Evolutionary conservation across 2,888 invertebrate genomes (phyloP).

Genomic region (Lycia hirtaria): DNA sequence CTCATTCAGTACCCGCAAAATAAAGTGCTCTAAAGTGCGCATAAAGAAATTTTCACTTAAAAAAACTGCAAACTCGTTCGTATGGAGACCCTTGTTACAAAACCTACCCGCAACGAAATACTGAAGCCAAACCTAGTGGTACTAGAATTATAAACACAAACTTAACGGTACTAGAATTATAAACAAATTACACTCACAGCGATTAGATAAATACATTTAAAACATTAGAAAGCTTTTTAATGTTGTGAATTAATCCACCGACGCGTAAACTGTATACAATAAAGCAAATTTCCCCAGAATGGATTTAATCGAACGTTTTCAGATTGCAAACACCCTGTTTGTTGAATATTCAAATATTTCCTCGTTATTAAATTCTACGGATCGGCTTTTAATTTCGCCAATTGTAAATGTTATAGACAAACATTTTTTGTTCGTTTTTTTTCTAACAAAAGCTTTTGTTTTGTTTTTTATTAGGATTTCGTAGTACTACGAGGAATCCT

Average conservation of each 20-base stretch:
- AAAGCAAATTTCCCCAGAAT: conserved; percentile 25
- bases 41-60: too few relatives aligned
- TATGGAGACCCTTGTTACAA: too few relatives aligned
- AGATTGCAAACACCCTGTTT: conserved; percentile 46
- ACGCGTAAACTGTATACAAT: conserved; percentile 13
- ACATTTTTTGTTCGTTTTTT: conserved; percentile 32
- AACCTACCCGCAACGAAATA: too few relatives aligned
- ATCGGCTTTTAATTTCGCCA: conserved; percentile 52
- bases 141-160: too few relatives aligned
- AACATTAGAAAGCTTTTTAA: conserved; percentile 1
- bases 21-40: too few relatives aligned
- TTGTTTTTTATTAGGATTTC: conserved; percentile 16
- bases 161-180: too few relatives aligned
- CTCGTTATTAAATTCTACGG: conserved; percentile 54
- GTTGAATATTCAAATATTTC: conserved; percentile 58
- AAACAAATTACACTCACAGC: background rate
- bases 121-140: too few relatives aligned
- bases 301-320: conserved; percentile 52
- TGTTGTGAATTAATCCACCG: background rate
- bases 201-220: background rate
- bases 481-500: too few relatives aligned
- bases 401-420: conserved; percentile 36
- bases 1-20: too few relatives aligned
- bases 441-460: conserved; percentile 17
- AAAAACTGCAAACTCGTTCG: too few relatives aligned